phyloP scores from a whole-genome alignment of 1,140 invertebrate genomes.

The Thalassaphorura encarpata region DNA sequence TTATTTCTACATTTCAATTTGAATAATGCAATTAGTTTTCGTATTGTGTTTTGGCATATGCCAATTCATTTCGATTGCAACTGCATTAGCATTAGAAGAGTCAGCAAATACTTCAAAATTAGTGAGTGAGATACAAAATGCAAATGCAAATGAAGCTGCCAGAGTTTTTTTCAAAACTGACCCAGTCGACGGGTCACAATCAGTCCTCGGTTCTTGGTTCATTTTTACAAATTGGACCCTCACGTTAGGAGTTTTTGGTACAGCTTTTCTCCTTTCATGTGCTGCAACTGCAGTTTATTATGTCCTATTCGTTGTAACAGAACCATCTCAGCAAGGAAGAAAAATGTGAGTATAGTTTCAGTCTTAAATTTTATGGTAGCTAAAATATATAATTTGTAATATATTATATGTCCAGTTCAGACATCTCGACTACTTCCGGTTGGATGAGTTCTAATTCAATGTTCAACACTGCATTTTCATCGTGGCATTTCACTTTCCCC shows the following conservation, averaged over 20 bases:
- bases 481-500: slow-evolving; percentile 7
- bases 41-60: too few relatives aligned
- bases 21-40: too few relatives aligned
- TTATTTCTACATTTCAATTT: too few relatives aligned
- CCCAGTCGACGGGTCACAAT: slow-evolving; percentile 13
- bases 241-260: slow-evolving; percentile 17
- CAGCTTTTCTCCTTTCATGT: slow-evolving; percentile 15
- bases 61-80: too few relatives aligned
- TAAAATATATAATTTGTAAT: too few relatives aligned
- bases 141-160: neutral
- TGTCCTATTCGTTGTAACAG: slow-evolving; percentile 28
- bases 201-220: slow-evolving; percentile 21
- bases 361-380: too few relatives aligned
- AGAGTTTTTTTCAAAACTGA: slow-evolving; percentile 16
- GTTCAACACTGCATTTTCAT: neutral
- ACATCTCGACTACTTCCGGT: too few relatives aligned
- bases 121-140: neutral
- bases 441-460: too few relatives aligned
- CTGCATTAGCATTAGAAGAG: too few relatives aligned
- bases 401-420: too few relatives aligned
- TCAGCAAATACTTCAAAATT: neutral
- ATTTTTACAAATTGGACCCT: slow-evolving; percentile 19
- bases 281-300: slow-evolving; percentile 24
- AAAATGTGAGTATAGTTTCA: too few relatives aligned
- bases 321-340: slow-evolving; percentile 15